Evolutionary conservation across 2,113 vertebrate species (phyloP), one percentile per base, ranked within the genome.

Genomic region (Catharus minimus): DNA sequence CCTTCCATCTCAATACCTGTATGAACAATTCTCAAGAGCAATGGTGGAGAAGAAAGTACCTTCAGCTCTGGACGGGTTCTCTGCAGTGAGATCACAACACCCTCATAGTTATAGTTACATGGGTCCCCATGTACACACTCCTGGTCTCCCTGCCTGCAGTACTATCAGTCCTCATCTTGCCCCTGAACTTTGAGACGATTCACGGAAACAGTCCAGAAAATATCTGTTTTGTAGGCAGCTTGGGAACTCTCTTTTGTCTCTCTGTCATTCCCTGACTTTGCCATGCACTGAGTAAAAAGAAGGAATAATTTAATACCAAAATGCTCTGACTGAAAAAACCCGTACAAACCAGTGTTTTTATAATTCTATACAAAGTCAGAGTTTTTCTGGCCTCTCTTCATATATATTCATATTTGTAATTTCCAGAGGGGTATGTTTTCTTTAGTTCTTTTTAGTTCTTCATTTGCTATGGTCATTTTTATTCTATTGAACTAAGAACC

Each of bases 101-200:
- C 3, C 5, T 5, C 2, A 11, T 2, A 30, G 6, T 36, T 62
- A 64, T 1, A 10, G 8, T 19, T 74, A 41, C 15, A 8, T 39
- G 47, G 10, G 8, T 9, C 38, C 10, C 12, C 23, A 26, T 5
- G 16, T 13, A 27, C 14, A 53, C 13, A 20, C 7, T 44, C 13
- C 15, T 62, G 32, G 18, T 68, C 8, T 60, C 16, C 53, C 30
- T 57, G 33, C 15, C 33, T 52, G 11, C 30, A 67, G 26, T 41
- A 21, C 27, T 44, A 1, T 0, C 1, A 18, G 14, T 55, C 21
- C 30, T 3, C 23, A 43, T 32, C 16, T 23, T 4, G 1, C 2
- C 12, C 33, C 11, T 23, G 9, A 8, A 39, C 24, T 77, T 3
- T 2, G 38, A 77, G 23, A 49, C 24, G 90, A 68, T 22, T 39